Conservation (phyloP, 2,888 invertebrate species). For the Erpobdella octoculata region DNA sequence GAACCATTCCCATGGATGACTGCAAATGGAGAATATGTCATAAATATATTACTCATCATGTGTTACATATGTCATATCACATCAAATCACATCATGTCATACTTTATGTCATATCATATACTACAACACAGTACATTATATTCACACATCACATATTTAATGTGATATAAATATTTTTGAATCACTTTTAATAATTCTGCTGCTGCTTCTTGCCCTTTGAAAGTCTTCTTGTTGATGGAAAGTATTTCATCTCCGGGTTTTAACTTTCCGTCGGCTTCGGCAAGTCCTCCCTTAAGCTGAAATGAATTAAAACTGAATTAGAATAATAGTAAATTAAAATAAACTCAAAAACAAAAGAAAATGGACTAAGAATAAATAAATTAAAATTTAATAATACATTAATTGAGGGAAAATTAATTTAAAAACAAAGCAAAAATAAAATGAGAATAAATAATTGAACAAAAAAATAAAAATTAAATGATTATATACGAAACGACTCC, state of each 20-base stretch:
- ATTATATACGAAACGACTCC: conserved; percentile 41
- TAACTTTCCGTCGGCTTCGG: conserved; percentile 72
- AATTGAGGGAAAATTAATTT: background rate
- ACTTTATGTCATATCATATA: background rate
- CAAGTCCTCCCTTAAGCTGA: conserved; percentile 78
- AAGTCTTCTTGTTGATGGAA: conserved; percentile 77
- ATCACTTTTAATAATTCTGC: conserved; percentile 74
- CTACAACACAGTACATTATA: too few species aligned
- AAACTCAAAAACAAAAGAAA: background rate
- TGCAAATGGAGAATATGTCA: background rate
- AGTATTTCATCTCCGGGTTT: conserved; percentile 84
- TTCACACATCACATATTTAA: background rate
- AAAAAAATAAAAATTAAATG: background rate
- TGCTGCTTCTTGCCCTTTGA: conserved; percentile 38
- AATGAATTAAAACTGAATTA: background rate
- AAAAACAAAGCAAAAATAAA: too few species aligned
- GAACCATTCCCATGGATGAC: background rate
- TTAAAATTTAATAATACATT: background rate
- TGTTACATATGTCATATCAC: too few species aligned
- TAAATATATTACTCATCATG: too few species aligned
- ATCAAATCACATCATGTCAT: background rate
- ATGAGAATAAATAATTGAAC: background rate
- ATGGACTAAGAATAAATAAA: background rate
- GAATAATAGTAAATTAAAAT: background rate
- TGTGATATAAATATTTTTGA: background rate